Conservation (phyloP, 1,140 invertebrate genomes). For the Drosophila obscura region DNA sequence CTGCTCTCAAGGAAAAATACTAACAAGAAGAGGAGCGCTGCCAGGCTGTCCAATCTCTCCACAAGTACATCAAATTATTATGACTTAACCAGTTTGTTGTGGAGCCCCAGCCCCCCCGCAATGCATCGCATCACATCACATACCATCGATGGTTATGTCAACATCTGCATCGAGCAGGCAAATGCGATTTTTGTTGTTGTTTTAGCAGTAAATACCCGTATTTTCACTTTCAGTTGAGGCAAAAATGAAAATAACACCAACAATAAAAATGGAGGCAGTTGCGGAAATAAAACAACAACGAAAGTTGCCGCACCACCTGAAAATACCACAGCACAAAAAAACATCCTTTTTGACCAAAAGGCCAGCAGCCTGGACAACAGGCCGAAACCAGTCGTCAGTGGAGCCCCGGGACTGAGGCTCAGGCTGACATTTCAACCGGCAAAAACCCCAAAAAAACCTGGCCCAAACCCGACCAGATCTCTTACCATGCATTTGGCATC, state of each 20-base stretch:
- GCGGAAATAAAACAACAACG: constrained; percentile 76
- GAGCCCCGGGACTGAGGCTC: constrained; percentile 34
- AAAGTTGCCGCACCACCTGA: constrained; percentile 61
- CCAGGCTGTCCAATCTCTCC: neutral
- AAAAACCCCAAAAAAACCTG: constrained; percentile 21
- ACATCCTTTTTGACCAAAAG: constrained; percentile 75
- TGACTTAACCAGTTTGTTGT: constrained; percentile 52
- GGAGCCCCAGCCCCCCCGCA: constrained; percentile 27
- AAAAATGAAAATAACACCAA: constrained; percentile 57
- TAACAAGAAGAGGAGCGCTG: too few relatives aligned
- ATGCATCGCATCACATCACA: constrained; percentile 13
- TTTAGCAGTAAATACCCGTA: constrained; percentile 51
- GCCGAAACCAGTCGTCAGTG: constrained; percentile 59
- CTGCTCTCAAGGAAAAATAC: too few relatives aligned
- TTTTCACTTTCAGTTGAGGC: constrained; percentile 71
- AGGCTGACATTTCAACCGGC: constrained; percentile 62
- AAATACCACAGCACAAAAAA: constrained; percentile 26
- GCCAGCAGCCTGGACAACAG: constrained; percentile 23
- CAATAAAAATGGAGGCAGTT: constrained; percentile 57
- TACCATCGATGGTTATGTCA: constrained; percentile 64
- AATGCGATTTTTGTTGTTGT: constrained; percentile 43
- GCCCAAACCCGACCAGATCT: constrained; percentile 28
- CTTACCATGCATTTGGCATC: constrained; percentile 22
- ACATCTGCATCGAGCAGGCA: constrained; percentile 53
- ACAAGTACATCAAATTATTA: constrained; percentile 31